Base-by-base conservation (phyloP, 1,140 invertebrate genomes). In the Philopotamus ludificatus region DNA sequence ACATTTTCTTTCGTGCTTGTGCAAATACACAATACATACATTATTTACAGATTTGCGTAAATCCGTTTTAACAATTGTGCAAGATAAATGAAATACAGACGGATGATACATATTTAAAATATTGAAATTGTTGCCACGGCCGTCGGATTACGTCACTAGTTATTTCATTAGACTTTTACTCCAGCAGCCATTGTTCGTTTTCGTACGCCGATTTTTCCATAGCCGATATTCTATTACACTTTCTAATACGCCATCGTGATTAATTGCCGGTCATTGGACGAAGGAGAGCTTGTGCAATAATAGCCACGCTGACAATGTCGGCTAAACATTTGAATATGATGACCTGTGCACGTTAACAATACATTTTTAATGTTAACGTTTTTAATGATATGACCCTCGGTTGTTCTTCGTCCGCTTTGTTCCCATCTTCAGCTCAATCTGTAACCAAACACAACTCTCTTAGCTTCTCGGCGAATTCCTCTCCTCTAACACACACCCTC, bases 361-460 rank as follows among this genome's bases (percentile, higher is more conserved):
- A 34, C 28, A 34, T 34, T 55, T 34, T n/a, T 34, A 55, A 39
- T 55, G 7, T 10, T 10, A 28, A 20, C 39, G 51, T 39, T 10
- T 25, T 34, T 34, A 7, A 7, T 1, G 26, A n/a, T 16, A 55
- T 28, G 39, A 4, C 23, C 23, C 23, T 26, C 25, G 20, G 51
- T 25, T 55, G 39, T 21, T 3, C 28, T 4, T 15, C 25, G n/a
- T 4, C 23, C 25, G 21, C 51, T 55, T 55, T 55, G 51, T 55
- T 55, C 26, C 10, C 51, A 25, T 26, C 51, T 55, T 34, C 25
- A 55, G 26, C 23, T 55, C 51, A 55, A 55, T 55, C 51, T 25
- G 51, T 55, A 55, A 55, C 51, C 26, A 55, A 55, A 55, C 51
- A 55, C 9, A 34, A 39, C n/a, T 49, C 21, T 15, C 47, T 44